phyloP scores from a whole-genome alignment of 2,113 vertebrate species.

The Dicentrarchus labrax region DNA sequence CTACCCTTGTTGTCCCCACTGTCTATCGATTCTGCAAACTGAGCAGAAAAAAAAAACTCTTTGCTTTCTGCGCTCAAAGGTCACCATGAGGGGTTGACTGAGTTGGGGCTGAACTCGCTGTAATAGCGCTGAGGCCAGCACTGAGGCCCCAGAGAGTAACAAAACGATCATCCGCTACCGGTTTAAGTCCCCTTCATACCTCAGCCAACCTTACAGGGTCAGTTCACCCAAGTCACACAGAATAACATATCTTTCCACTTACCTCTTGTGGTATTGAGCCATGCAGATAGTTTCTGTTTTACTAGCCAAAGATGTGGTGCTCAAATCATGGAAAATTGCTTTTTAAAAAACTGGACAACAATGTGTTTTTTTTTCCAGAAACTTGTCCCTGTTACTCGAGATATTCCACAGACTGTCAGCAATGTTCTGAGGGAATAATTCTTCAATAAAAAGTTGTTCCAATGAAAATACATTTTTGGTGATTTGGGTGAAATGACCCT shows the following conservation, averaged over 20 bases:
- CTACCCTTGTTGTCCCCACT: conserved; percentile 49
- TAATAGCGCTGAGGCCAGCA: conserved; percentile 51
- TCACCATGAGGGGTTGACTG: conserved; percentile 62
- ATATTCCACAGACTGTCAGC: conserved; percentile 19
- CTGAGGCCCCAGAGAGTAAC: conserved; percentile 13
- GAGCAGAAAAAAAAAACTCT: conserved; percentile 76
- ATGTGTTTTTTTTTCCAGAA: conserved; percentile 6
- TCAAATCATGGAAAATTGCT: not conserved
- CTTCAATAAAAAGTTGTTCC: not conserved
- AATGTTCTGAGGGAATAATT: not conserved
- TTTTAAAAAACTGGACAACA: not conserved
- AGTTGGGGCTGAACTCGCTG: conserved; percentile 60
- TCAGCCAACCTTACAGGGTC: not conserved
- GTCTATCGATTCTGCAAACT: conserved; percentile 73
- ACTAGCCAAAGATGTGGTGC: not conserved
- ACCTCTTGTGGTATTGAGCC: not conserved
- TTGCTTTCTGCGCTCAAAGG: conserved; percentile 76
- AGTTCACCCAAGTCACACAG: not conserved
- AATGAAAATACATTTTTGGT: not conserved
- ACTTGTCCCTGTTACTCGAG: not conserved
- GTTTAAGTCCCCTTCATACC: not conserved
- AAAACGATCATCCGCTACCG: not conserved
- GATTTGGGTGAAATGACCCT: conserved; percentile 1
- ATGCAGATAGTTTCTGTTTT: conserved; percentile 11
- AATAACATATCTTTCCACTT: not conserved